A percentile compares a stretch with the other conserved stretches of the same genome.
Evolutionary conservation across 2,888 invertebrate genomes (phyloP).

Genomic region (Leucophora obtusa): DNA sequence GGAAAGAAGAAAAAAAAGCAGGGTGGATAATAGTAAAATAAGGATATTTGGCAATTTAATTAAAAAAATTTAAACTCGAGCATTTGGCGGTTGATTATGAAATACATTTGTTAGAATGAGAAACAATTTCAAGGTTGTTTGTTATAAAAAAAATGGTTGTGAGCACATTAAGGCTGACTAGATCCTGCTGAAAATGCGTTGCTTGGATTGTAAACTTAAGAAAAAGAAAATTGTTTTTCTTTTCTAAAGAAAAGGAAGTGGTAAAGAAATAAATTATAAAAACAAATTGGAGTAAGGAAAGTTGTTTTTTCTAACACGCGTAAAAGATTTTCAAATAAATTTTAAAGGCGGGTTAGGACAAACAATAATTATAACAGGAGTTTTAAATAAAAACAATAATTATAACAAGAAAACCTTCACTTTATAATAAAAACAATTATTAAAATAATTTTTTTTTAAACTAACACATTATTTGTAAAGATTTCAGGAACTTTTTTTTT

Average conservation of each 20-base stretch:
- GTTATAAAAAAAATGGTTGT: neutral
- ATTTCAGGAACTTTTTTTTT: no score
- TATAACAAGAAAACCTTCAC: neutral
- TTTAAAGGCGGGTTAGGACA: neutral
- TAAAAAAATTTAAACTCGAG: constrained; percentile 53
- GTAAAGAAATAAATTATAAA: constrained; percentile 8
- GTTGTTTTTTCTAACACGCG: constrained; percentile 11
- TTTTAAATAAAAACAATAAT: neutral
- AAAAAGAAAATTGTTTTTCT: constrained; percentile 29
- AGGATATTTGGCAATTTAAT: constrained; percentile 40
- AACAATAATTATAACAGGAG: neutral
- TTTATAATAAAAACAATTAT: no score
- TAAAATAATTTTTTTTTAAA: no score
- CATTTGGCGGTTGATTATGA: constrained; percentile 47
- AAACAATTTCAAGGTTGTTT: constrained; percentile 56
- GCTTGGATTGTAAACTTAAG: constrained; percentile 28
- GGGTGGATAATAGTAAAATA: constrained; percentile 13
- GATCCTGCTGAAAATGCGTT: constrained; percentile 13
- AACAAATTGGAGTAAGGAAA: neutral
- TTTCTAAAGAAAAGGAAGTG: constrained; percentile 28
- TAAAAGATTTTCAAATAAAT: neutral
- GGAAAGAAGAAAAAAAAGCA: neutral
- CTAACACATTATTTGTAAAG: no score
- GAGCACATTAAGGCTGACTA: neutral
- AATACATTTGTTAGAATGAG: neutral